These are phyloP conservation scores for Sinocyclocheilus rhinocerous DNA, from an alignment of 2,113 vertebrate species.

Conservation along the genomic window DNA sequence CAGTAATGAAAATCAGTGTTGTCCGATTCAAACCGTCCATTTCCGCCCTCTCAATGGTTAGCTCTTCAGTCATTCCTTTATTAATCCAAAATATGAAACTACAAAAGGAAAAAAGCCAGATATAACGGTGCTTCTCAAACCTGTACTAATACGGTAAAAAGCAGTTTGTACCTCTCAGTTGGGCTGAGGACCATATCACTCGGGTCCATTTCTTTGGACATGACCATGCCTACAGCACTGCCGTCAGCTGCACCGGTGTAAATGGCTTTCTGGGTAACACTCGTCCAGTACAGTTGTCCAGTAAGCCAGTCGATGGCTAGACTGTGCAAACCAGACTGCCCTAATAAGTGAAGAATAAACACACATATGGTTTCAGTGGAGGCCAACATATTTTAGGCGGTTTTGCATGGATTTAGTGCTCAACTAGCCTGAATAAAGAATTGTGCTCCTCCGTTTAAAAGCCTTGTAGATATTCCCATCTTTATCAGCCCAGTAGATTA, in stretches of 20 bases:
- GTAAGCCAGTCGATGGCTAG: conserved; percentile 88
- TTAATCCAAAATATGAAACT: conserved; percentile 90
- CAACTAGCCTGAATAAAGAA: conserved; percentile 77
- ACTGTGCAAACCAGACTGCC: conserved; percentile 75
- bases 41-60: conserved; percentile 80
- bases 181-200: conserved; percentile 82
- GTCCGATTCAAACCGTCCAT: conserved; percentile 85
- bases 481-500: conserved; percentile 84
- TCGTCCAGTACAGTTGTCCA: conserved; percentile 88
- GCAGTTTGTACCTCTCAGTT: conserved; percentile 74
- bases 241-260: conserved; percentile 78
- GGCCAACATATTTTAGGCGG: background rate
- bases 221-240: conserved; percentile 74
- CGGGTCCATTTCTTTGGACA: conserved; percentile 81
- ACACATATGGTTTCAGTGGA: background rate
- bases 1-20: conserved; percentile 73
- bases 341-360: conserved; percentile 62
- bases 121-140: background rate
- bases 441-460: conserved; percentile 60
- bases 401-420: background rate
- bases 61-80: conserved; percentile 65
- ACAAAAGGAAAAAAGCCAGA: background rate
- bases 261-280: conserved; percentile 73
- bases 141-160: background rate
- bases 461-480: conserved; percentile 73